Base-by-base conservation (phyloP, 2,888 invertebrate species). In the Cheilosia soror region DNA sequence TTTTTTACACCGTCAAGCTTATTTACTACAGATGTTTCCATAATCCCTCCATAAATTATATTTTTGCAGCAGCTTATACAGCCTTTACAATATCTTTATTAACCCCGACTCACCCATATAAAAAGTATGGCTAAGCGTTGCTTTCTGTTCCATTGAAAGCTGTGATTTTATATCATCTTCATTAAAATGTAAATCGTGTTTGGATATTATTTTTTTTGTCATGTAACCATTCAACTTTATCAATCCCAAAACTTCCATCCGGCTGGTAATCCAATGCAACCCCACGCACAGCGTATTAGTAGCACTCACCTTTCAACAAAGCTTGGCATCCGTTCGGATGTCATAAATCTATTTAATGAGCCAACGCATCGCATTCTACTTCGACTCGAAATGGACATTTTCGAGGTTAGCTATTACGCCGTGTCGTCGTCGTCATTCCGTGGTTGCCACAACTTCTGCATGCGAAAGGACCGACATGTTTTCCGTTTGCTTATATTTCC, bases 401-500 rank as follows among this genome's bases (percentile, higher is more conserved):
- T 60, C n/a, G 63, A 68, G 47, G 42, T 60, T 66, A 55, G 51
- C 51, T 31, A 15, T 44, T 44, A 15, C 62, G 2, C 9, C 6
- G 29, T 4, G 31, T 31, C 6, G 37, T 37, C 37, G 37, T 5
- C 27, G 11, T 20, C 11, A 25, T 27, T 51, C 13, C 15, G 7
- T 27, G 27, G 72, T 65, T 44, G 40, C 31, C 25, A 57, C 42
- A 25, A 11, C 51, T 42, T 60, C 55, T 60, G 71, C 49, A 71
- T 65, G 42, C 63, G 20, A 63, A 81, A 47, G 65, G 55, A 66
- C 57, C 55, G 57, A 66, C 55, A 60, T 71, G 76, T 57, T 81
- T 85, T 81, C 85, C 81, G 85, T 76, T 81, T 68, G 76, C 72
- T 85, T 85, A 71, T 85, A 55, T 76, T 85, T 81, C 84, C 79